Evolutionary conservation across 2,888 invertebrate genomes (phyloP).

Genomic region (Ametastegia equiseti): DNA sequence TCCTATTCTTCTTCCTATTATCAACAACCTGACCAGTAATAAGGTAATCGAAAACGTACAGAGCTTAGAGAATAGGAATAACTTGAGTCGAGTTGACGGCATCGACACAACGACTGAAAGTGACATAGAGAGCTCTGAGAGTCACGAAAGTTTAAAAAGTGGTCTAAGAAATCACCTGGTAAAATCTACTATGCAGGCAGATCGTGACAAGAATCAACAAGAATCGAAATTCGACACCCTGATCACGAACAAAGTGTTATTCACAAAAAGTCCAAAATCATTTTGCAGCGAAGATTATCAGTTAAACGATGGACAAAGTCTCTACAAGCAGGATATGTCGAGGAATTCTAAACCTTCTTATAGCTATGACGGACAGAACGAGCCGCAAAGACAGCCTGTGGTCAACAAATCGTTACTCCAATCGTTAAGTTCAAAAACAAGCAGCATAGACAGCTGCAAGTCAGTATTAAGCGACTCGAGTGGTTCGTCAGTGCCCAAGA

Average conservation of each 20-base stretch:
- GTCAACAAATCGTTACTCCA: constrained; percentile 30
- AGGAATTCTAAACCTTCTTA: constrained; percentile 51
- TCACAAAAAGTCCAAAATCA: constrained; percentile 16
- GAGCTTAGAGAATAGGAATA: constrained; percentile 15
- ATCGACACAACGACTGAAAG: constrained; percentile 61
- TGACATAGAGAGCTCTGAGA: constrained; percentile 69
- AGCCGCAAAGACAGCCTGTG: constrained; percentile 56
- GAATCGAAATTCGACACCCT: constrained; percentile 22
- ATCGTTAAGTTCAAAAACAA: constrained; percentile 52
- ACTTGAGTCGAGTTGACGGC: constrained; percentile 34
- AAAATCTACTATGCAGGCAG: constrained; percentile 53
- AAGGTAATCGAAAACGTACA: constrained; percentile 59
- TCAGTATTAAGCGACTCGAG: constrained; percentile 68
- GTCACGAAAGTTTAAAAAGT: constrained; percentile 66
- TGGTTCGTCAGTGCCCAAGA: constrained; percentile 62
- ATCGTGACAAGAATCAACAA: constrained; percentile 14
- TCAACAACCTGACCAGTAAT: constrained; percentile 78
- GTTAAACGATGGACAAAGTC: constrained; percentile 2
- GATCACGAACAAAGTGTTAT: constrained; percentile 17
- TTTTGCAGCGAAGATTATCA: constrained; percentile 34
- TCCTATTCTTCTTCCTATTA: constrained; percentile 84
- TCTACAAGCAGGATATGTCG: not conserved
- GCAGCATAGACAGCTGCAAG: constrained; percentile 69
- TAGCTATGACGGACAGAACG: constrained; percentile 48
- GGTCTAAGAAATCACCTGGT: constrained; percentile 64